Evolutionary conservation across 30 jellyfish, hydroid and myxozoan species (phyloP), one percentile per base, ranked within the genome.

Genomic region (Aurelia coerulea): DNA sequence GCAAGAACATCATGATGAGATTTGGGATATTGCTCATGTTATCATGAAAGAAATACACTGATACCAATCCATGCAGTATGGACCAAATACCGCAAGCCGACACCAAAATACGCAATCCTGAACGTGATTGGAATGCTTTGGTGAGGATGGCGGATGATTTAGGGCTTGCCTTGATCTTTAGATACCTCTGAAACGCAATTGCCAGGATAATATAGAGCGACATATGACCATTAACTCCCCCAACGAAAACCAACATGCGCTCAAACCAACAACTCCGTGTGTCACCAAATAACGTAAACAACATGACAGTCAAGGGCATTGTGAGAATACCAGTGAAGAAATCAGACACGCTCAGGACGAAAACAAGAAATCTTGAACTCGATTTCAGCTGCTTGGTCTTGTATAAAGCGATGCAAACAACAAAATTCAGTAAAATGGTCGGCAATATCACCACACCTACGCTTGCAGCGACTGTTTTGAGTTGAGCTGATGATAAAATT

Each of bases 291-390:
- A 42, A 7, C 11, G 80, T n/a, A 37, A 58, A 60, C 33, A 79
- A 63, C 0, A 65, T 23, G 37, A 65, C 74, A 17, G 80, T 33
- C 32, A 52, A 5, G 5, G 89, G 80, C 3, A 79, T 79, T 10
- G 89, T 59, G 29, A 79, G 35, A 9, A 64, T n/a, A 4, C 89
- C 89, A 52, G 67, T 51, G 35, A 79, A 2, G 11, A 75, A 6
- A 79, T 79, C 89, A 1, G 89, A 79, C 41, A 64, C 56, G 50
- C 72, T 65, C 19, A 79, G 73, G 23, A 79, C 37, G 78, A 79
- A 79, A 17, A 65, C 67, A 18, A 79, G 80, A 67, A 79, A 79
- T 50, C 67, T 79, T 19, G 89, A 79, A 32, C 31, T 54, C 58
- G 60, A 56, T 32, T 67, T 64, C 80, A 74, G 67, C 32, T 37